A percentile compares a stretch with the other conserved stretches of the same genome.
Conservation (phyloP, 2,888 invertebrate genomes). For the Conus canariensis region DNA sequence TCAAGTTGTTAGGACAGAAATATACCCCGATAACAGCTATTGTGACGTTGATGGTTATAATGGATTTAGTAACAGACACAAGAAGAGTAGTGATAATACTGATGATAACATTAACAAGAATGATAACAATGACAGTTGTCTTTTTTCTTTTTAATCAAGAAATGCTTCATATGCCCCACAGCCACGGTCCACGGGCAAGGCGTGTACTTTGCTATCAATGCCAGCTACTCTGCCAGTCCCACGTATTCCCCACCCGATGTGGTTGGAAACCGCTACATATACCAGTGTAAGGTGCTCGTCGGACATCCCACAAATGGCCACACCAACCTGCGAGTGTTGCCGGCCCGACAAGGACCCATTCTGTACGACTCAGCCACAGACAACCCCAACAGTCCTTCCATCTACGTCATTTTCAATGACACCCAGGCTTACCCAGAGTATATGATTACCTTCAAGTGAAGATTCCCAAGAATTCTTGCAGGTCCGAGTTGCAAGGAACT, state of each 20-base stretch:
- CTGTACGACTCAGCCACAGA: slow-evolving; percentile 70
- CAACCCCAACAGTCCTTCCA: slow-evolving; percentile 39
- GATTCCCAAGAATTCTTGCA: neutral
- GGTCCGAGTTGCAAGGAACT: neutral
- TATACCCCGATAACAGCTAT: no score
- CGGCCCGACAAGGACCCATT: slow-evolving; percentile 50
- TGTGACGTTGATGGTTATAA: no score
- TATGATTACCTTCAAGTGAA: slow-evolving; percentile 62
- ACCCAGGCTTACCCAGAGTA: slow-evolving; percentile 74
- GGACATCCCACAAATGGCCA: slow-evolving; percentile 62
- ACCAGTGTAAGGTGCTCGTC: slow-evolving; percentile 64
- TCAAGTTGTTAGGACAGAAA: no score
- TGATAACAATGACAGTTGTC: no score
- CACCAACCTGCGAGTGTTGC: slow-evolving; percentile 58
- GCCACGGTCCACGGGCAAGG: slow-evolving; percentile 70
- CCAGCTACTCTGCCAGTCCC: slow-evolving; percentile 60
- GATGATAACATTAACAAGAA: no score
- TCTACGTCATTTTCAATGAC: slow-evolving; percentile 71
- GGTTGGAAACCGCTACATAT: slow-evolving; percentile 60
- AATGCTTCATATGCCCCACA: slow-evolving; percentile 42
- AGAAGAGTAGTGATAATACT: no score
- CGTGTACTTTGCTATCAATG: slow-evolving; percentile 72
- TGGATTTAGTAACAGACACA: no score
- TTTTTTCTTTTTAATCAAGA: no score
- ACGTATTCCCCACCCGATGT: slow-evolving; percentile 59